Percentiles rank a stretch among this genome's conserved stretches.
Conservation (phyloP, 1,140 invertebrate genomes). For the Paraescarpia echinospica region DNA sequence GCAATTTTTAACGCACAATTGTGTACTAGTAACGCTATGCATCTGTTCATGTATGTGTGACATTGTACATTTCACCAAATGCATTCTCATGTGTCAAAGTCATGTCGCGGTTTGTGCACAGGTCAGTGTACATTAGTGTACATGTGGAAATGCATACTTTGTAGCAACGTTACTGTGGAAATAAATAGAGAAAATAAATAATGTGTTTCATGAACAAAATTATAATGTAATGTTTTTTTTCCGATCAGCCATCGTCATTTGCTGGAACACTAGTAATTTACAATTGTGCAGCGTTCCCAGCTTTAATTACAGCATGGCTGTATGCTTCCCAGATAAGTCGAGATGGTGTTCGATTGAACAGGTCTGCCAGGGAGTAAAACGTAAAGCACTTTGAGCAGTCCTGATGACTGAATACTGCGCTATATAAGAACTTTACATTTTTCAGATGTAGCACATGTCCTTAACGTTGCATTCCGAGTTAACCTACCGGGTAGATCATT, state of each 20-base stretch:
- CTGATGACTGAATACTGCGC: too few relatives aligned
- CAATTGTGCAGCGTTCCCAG: too few relatives aligned
- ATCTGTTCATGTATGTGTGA: background rate
- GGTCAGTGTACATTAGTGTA: background rate
- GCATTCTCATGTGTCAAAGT: background rate
- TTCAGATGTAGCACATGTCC: too few relatives aligned
- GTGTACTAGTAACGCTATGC: background rate
- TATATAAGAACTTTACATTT: too few relatives aligned
- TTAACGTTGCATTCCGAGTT: too few relatives aligned
- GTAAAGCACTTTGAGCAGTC: too few relatives aligned
- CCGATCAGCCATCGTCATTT: background rate
- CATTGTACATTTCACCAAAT: background rate
- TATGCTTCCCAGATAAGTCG: too few relatives aligned
- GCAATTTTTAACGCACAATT: background rate
- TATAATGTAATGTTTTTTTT: background rate
- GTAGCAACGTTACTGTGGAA: background rate
- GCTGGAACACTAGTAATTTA: background rate
- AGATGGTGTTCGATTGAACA: too few relatives aligned
- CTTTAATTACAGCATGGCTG: too few relatives aligned
- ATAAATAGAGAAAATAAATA: background rate
- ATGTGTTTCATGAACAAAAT: background rate
- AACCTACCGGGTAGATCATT: too few relatives aligned
- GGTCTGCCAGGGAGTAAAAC: too few relatives aligned
- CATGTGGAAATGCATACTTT: background rate
- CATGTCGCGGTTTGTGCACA: background rate